A percentile compares a stretch with the other conserved stretches of the same genome.
These are phyloP conservation scores for Pecten maximus DNA, from an alignment of 2,888 invertebrate species.

Conservation along the genomic window DNA sequence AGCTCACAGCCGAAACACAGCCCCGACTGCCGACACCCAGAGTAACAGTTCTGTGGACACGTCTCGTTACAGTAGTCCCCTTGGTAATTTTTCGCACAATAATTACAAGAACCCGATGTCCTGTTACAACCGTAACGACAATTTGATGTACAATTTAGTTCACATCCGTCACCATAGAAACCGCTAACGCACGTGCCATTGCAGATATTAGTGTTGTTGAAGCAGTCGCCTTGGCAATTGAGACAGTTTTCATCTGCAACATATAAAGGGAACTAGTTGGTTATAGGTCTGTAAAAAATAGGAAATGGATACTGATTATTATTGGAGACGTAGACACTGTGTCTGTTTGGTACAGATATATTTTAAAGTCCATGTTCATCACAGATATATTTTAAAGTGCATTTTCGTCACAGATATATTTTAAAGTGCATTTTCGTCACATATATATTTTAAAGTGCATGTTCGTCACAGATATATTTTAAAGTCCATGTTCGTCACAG, in stretches of 20 bases:
- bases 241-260: neutral
- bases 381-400: neutral
- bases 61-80: neutral
- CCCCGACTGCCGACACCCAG: neutral
- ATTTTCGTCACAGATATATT: neutral
- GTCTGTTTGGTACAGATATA: neutral
- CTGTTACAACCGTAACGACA: neutral
- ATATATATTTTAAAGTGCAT: too few species aligned
- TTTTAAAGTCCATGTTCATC: neutral
- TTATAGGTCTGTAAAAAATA: too few species aligned
- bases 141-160: neutral
- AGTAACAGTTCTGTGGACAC: neutral
- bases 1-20: neutral
- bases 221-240: neutral
- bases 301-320: neutral
- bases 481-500: too few species aligned
- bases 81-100: neutral
- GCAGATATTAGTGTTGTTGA: neutral
- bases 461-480: too few species aligned
- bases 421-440: neutral
- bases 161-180: neutral
- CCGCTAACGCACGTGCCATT: neutral
- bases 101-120: neutral
- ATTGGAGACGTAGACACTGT: neutral
- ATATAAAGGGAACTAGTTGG: neutral